A percentile compares a stretch with the other conserved stretches of the same genome.
These are phyloP conservation scores for Microctonus brassicae DNA, from an alignment of 2,888 invertebrate species.

Conservation along the genomic window DNA sequence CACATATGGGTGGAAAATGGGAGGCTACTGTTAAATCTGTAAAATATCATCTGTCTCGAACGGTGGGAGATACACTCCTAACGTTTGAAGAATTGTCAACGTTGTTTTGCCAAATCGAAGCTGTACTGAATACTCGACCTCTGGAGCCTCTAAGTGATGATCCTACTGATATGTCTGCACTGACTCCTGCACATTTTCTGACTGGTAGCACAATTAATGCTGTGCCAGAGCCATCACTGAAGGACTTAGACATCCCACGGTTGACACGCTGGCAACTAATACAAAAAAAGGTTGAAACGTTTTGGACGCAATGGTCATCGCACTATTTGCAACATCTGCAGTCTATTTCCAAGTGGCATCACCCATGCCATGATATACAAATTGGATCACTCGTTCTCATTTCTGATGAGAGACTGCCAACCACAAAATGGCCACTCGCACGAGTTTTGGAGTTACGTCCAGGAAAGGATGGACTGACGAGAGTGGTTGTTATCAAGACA, in stretches of 20 bases:
- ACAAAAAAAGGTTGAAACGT: constrained; percentile 18
- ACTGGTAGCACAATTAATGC: not conserved
- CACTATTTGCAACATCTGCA: constrained; percentile 28
- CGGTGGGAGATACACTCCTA: not conserved
- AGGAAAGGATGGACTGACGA: constrained; percentile 44
- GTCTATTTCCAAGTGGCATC: constrained; percentile 31
- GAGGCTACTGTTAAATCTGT: too few relatives aligned
- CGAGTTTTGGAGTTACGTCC: constrained; percentile 42
- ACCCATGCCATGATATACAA: not conserved
- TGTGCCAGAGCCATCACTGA: constrained; percentile 33
- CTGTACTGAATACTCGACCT: not conserved
- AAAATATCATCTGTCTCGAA: not conserved
- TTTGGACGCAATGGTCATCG: constrained; percentile 33
- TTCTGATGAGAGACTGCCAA: constrained; percentile 42
- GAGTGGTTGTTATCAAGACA: constrained; percentile 47
- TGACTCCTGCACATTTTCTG: constrained; percentile 23
- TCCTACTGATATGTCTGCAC: not conserved
- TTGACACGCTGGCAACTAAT: constrained; percentile 33
- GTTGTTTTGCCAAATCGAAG: constrained; percentile 4
- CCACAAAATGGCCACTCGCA: constrained; percentile 46
- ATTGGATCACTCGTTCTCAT: constrained; percentile 37
- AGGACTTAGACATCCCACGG: constrained; percentile 30
- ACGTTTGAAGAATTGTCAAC: constrained; percentile 3
- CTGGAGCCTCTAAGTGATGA: constrained; percentile 2
- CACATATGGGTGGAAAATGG: too few relatives aligned